Base-by-base conservation (phyloP, 1,140 invertebrate species). In the Formica exsecta region DNA sequence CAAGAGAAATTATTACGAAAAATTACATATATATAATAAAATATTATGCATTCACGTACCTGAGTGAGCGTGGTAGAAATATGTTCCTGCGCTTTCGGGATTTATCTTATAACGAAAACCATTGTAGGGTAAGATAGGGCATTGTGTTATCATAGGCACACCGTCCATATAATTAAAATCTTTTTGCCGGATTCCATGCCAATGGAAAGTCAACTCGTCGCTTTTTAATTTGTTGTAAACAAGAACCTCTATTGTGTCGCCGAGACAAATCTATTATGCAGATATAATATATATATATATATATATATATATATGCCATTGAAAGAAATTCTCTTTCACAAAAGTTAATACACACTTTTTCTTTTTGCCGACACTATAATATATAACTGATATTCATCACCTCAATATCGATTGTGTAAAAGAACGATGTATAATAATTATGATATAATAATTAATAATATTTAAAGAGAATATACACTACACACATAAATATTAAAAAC, bases 251-350 rank as follows among this genome's bases (percentile, higher is more conserved):
- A 96, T 89, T 4, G 93, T 96, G 89, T 98, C 98, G 19, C 97
- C 96, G 86, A 97, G 96, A 92, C 97, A 98, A 0, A 98, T 97
- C 96, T 97, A 57, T 95, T 44, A 57, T 68, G 51, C 16, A 51
- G 19, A 32, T 62, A 29, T 29, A 29, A 29, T 29, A 29, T 1
- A 44, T 59, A 70, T 57, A 70, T 64, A n/a, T 64, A 29, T 29
- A 29, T 1, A 44, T 59, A 70, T 57, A 70, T 64, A n/a, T 64
- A 44, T 54, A 70, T 57, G 59, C 32, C n/a, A 3, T n/a, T 41
- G 0, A 38, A 44, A 59, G 2, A 83, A 6, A 36, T 11, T 64
- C n/a, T 11, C 3, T 54, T 16, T 48, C 19, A 32, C 19, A 32
- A 36, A 36, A 66, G 16, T 48, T 25, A 7, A 29, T 32, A 32